These are phyloP conservation scores for Hylia prasina DNA, from an alignment of 2,113 vertebrate species.

Conservation along the genomic window DNA sequence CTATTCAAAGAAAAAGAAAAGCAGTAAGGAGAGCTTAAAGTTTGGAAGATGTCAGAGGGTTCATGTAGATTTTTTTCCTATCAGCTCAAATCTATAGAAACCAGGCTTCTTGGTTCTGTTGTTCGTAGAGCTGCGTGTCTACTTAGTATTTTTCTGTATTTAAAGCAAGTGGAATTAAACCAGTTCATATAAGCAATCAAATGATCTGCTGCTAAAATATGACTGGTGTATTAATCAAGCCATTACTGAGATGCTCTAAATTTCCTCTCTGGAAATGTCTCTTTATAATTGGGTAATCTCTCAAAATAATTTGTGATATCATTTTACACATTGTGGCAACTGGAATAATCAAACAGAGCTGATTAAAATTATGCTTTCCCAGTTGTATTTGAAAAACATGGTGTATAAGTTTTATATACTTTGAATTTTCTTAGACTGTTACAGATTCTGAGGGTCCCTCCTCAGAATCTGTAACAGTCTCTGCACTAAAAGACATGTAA, in stretches of 20 bases:
- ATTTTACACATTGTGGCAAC: slow-evolving; percentile 17
- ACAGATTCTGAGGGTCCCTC: neutral
- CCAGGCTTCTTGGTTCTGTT: neutral
- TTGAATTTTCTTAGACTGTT: neutral
- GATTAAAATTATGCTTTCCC: neutral
- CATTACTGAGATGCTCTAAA: slow-evolving; percentile 1
- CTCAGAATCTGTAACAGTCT: too few relatives aligned
- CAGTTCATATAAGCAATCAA: slow-evolving; percentile 10
- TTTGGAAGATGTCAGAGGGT: neutral
- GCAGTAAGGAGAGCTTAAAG: neutral
- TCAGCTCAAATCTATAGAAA: neutral
- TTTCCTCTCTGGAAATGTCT: slow-evolving; percentile 43
- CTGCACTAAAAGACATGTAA: neutral
- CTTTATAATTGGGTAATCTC: slow-evolving; percentile 41
- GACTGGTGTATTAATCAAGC: slow-evolving; percentile 31
- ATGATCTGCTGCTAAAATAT: neutral
- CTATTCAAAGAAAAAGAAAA: neutral
- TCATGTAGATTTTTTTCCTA: neutral
- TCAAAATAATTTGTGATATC: slow-evolving; percentile 52
- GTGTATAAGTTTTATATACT: neutral
- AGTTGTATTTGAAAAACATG: neutral
- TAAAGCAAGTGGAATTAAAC: neutral
- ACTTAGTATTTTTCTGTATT: neutral
- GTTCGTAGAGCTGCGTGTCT: neutral
- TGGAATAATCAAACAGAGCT: slow-evolving; percentile 17